Base-by-base conservation (phyloP, 2,797 vertebrate genomes). In the Ctenosaura bakeri region DNA sequence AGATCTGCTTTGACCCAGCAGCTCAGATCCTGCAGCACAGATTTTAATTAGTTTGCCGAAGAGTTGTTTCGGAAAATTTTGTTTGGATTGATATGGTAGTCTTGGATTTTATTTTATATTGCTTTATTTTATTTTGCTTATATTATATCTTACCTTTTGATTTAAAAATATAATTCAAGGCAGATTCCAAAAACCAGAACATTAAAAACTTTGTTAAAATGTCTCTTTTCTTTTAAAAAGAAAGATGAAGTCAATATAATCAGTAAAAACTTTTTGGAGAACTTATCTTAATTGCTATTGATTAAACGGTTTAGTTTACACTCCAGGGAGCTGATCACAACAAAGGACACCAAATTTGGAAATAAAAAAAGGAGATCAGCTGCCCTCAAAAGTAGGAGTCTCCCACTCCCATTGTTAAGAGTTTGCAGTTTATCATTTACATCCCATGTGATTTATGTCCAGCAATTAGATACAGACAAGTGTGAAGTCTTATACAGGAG, bases 121-220 rank as follows among this genome's bases (percentile, higher is more conserved):
- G n/a, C n/a, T n/a, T n/a, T n/a, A n/a, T n/a, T n/a, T n/a, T n/a
- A n/a, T n/a, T 56, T 74, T 42, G 26, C 42, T 7, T 76, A 29
- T 64, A 9, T 85, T 54, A 24, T 54, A 26, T 42, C 12, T 71
- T 80, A 22, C 32, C 22, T 29, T 88, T 71, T 56, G 32, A 83
- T 77, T 77, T 59, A 86, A 54, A 56, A 77, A 77, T 77, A 62
- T n/a, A 62, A 89, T 74, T n/a, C 69, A 89, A 89, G 7, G 66
- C 14, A 20, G 42, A 3, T 89, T 89, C 3, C 18, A 76, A n/a
- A 79, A 24, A 66, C 32, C 10, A 46, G 35, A 85, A 54, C 18
- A 52, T 69, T 18, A 22, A 89, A 83, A 46, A 13, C 18, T 42
- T 59, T 14, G 62, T 50, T 86, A 50, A 29, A 73, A 76, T 62